A percentile compares a stretch with the other conserved stretches of the same genome.
Conservation (phyloP, 2,888 invertebrate species). For the Eristalinus sepulchralis region DNA sequence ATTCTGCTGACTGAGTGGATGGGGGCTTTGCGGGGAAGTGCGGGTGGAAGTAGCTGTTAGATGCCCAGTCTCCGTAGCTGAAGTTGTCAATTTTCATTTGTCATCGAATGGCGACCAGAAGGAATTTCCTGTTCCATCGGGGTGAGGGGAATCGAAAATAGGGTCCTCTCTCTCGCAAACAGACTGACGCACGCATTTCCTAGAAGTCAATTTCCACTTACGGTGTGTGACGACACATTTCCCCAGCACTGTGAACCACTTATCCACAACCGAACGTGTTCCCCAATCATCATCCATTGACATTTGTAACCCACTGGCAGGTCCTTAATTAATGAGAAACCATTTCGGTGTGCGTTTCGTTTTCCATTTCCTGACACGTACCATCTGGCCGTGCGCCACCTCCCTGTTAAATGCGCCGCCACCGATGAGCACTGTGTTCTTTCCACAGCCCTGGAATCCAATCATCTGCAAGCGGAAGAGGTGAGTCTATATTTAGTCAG, state of each 20-base stretch:
- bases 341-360: not conserved
- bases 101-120: too few relatives aligned
- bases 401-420: not conserved
- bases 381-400: not conserved
- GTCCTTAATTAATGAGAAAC: conserved; percentile 37
- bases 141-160: too few relatives aligned
- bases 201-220: not conserved
- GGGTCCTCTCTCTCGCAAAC: too few relatives aligned
- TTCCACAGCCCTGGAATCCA: not conserved
- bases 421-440: not conserved
- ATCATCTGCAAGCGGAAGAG: not conserved
- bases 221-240: too few relatives aligned
- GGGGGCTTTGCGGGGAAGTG: too few relatives aligned
- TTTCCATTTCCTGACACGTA: not conserved
- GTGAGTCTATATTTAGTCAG: not conserved
- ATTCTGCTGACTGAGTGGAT: too few relatives aligned
- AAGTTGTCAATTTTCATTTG: too few relatives aligned
- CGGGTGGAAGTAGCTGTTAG: too few relatives aligned
- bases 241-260: too few relatives aligned
- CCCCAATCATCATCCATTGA: not conserved
- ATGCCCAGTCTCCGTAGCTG: too few relatives aligned
- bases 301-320: conserved; percentile 30
- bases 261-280: too few relatives aligned
- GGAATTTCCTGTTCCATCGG: too few relatives aligned
- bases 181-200: not conserved